Percentiles rank a stretch among this genome's conserved stretches.
phyloP scores from a whole-genome alignment of 2,888 invertebrate genomes.

The Luperina testacea region DNA sequence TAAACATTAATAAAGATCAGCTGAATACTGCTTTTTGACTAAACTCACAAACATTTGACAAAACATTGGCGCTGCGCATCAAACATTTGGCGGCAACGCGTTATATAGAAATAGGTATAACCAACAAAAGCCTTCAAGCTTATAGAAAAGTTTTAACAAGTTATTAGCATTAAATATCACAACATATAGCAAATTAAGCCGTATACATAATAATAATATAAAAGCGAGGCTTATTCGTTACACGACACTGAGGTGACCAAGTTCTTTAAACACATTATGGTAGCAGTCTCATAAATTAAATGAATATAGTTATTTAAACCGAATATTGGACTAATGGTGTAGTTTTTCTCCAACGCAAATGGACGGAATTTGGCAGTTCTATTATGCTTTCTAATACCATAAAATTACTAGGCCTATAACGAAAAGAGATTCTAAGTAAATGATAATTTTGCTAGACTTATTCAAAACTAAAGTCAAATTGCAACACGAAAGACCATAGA shows the following conservation, averaged over 20 bases:
- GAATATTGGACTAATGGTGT: constrained; percentile 8
- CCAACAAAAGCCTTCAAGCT: constrained; percentile 83
- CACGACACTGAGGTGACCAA: constrained; percentile 40
- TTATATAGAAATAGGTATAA: constrained; percentile 75
- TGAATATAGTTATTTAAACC: constrained; percentile 2
- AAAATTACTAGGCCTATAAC: background rate
- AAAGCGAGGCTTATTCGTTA: constrained; percentile 59
- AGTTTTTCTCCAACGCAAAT: constrained; percentile 33
- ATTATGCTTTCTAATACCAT: constrained; percentile 13
- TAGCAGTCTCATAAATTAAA: constrained; percentile 42
- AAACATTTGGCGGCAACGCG: constrained; percentile 69
- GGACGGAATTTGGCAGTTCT: constrained; percentile 60
- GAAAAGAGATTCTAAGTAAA: constrained; percentile 4
- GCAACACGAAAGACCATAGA: background rate
- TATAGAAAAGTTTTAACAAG: constrained; percentile 71
- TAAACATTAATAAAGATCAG: constrained; percentile 65
- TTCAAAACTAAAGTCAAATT: background rate
- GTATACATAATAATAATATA: constrained; percentile 73
- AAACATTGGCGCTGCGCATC: constrained; percentile 65
- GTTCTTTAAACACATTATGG: constrained; percentile 3
- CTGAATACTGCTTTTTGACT: constrained; percentile 70
- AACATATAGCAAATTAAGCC: constrained; percentile 85
- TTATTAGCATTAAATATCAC: constrained; percentile 82
- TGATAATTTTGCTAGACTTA: background rate
- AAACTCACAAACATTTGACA: constrained; percentile 68